Evolutionary conservation across 2,797 vertebrate genomes (phyloP).

Genomic region (Ctenopoma multispine): DNA sequence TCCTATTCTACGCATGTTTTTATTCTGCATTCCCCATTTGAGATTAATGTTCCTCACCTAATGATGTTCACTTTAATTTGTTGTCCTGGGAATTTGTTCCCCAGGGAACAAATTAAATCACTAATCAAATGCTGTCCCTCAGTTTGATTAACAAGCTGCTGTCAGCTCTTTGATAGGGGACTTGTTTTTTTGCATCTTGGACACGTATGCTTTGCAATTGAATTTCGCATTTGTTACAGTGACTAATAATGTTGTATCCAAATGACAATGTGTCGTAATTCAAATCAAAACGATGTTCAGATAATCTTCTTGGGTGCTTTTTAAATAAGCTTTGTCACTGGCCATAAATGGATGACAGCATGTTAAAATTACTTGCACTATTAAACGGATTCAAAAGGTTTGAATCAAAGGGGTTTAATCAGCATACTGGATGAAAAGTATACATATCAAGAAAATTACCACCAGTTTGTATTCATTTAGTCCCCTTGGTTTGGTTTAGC

Average conservation of each 20-base stretch:
- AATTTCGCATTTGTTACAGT: neutral
- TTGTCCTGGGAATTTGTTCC: neutral
- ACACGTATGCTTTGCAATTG: neutral
- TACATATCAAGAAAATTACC: constrained; percentile 8
- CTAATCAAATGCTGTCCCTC: constrained; percentile 27
- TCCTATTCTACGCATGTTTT: neutral
- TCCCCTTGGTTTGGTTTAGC: neutral
- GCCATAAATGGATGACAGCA: neutral
- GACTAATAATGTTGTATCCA: neutral
- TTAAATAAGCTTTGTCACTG: neutral
- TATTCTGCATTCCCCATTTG: neutral
- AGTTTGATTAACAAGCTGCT: constrained; percentile 46
- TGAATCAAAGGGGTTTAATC: neutral
- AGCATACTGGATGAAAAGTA: constrained; percentile 17
- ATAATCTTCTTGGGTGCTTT: neutral
- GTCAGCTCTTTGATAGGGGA: constrained; percentile 8
- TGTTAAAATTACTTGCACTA: neutral
- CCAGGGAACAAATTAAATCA: constrained; percentile 26
- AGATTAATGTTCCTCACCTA: constrained; percentile 13
- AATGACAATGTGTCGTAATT: neutral
- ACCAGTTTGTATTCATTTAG: neutral
- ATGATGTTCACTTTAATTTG: constrained; percentile 33
- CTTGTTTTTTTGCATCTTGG: constrained; percentile 19
- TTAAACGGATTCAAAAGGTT: neutral
- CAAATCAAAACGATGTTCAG: neutral